These are phyloP conservation scores for Drosophila maculinotata DNA, from an alignment of 2,888 invertebrate species.

Conservation along the genomic window DNA sequence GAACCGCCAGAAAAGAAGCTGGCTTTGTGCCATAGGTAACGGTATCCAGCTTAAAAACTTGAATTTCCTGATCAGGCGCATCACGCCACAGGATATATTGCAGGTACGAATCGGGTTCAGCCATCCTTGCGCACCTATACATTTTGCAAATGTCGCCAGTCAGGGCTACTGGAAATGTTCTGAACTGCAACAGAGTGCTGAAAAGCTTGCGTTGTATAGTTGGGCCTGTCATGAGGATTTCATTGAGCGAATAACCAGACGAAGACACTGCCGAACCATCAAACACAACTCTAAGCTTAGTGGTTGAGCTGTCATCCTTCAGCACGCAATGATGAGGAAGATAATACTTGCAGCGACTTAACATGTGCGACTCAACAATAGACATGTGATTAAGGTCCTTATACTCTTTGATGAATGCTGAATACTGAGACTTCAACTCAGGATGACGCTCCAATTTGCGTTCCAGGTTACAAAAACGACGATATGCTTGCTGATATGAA, in stretches of 20 bases:
- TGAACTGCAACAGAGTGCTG: neutral
- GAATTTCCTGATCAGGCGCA: too few species aligned
- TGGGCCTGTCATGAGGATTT: neutral
- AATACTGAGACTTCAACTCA: neutral
- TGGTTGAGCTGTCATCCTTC: neutral
- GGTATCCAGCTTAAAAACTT: too few species aligned
- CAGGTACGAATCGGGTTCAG: too few species aligned
- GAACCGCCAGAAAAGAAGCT: too few species aligned
- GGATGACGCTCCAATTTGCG: neutral
- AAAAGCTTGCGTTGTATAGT: neutral
- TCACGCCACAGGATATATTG: too few species aligned
- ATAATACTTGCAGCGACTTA: neutral
- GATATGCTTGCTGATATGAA: conserved; percentile 1
- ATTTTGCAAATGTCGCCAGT: neutral
- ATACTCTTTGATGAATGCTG: neutral
- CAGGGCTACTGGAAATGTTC: neutral
- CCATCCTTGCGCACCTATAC: too few species aligned
- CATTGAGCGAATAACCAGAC: neutral
- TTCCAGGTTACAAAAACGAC: neutral
- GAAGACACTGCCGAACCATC: too few species aligned
- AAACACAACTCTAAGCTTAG: too few species aligned
- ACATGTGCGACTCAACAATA: neutral
- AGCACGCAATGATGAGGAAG: neutral
- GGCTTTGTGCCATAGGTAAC: too few species aligned
- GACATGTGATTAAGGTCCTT: too few species aligned